Base-by-base conservation (phyloP, 1,140 invertebrate species). In the Chironomus striatipennis region DNA sequence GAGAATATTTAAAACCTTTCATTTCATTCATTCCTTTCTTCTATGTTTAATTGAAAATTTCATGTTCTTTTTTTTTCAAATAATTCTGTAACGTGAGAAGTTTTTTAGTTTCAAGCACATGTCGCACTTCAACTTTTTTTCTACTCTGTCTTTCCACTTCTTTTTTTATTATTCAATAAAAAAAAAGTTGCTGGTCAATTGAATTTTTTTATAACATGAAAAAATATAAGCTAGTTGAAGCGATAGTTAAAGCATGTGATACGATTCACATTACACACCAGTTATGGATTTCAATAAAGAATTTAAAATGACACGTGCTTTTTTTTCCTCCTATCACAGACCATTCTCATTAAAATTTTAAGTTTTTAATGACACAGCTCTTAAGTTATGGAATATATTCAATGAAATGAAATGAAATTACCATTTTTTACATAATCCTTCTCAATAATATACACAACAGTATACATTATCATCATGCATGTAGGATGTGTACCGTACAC, bases 281-380 rank as follows among this genome's bases (percentile, higher is more conserved):
- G 47, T 57, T 57, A 15, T 57, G 47, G n/a, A 57, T 57, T 57
- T n/a, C 12, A 57, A 12, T 57, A 12, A n/a, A n/a, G 12, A 57
- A 12, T 57, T 12, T 57, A 10, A n/a, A 57, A 57, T 15, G 47
- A 57, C 47, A 57, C 47, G 47, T 57, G 47, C 12, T 57, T 57
- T 34, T 57, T 34, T 34, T 34, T 57, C 12, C 47, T n/a, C n/a
- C 12, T 57, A 57, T 57, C 47, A n/a, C n/a, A 57, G 47, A 57
- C 47, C 47, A 15, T 57, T 57, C 12, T 57, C 47, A 15, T 57
- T 57, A 57, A 57, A 57, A 12, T 57, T 57, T 57, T 57, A 57
- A 57, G 47, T 57, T 57, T 57, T 57, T 57, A 57, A 57, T 57
- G 47, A 57, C 47, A n/a, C 47, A 57, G 12, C 47, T 57, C 12